phyloP scores from a whole-genome alignment of 2,797 vertebrate species.

The Lacerta bilineata region DNA sequence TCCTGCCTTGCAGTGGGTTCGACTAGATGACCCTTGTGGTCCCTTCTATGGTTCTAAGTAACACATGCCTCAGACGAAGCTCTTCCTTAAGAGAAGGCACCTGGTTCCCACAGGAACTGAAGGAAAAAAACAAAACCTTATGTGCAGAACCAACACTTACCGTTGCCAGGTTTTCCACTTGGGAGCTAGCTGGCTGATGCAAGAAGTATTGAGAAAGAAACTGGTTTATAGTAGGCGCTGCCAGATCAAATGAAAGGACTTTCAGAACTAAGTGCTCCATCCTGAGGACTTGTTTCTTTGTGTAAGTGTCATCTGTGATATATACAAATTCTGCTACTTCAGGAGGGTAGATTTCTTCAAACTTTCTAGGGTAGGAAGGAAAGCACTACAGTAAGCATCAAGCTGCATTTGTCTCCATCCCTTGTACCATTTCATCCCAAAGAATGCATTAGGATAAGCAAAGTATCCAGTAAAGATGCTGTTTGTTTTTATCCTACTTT shows the following conservation, averaged over 20 bases:
- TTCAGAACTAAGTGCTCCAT: conserved; percentile 99
- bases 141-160: conserved; percentile 77
- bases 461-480: not conserved
- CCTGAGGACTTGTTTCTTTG: conserved; percentile 96
- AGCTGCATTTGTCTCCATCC: not conserved
- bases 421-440: not conserved
- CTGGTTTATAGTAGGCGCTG: conserved; percentile 94
- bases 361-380: conserved; percentile 86
- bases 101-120: too few species aligned
- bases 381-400: not conserved
- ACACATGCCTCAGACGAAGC: not conserved
- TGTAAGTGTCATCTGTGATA: conserved; percentile 99
- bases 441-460: not conserved
- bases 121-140: not conserved
- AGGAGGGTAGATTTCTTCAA: conserved; percentile 99
- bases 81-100: not conserved
- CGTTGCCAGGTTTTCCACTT: conserved; percentile 92
- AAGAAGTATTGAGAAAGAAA: conserved; percentile 97
- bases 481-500: not conserved
- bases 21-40: too few species aligned
- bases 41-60: not conserved
- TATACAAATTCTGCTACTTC: conserved; percentile 99
- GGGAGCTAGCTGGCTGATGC: conserved; percentile 81
- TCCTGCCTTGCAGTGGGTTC: too few species aligned
- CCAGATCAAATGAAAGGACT: conserved; percentile 97